Evolutionary conservation across 2,113 vertebrate species (phyloP).

Genomic region (Alligator mississippiensis): DNA sequence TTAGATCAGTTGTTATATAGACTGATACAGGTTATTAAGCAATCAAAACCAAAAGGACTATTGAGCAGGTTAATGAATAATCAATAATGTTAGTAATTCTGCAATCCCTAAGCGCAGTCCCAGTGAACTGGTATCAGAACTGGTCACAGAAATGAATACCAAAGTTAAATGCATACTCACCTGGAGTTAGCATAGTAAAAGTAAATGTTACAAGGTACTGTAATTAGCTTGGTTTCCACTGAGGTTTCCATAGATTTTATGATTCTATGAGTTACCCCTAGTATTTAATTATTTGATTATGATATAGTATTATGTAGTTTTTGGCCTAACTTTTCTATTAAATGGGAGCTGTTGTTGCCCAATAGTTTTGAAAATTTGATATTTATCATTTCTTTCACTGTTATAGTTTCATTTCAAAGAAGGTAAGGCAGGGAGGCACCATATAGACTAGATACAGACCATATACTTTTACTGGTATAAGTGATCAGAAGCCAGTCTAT

Average conservation of each 20-base stretch:
- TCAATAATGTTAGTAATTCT: constrained; percentile 24
- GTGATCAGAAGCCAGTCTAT: too few relatives aligned
- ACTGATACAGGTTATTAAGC: constrained; percentile 38
- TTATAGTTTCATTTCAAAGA: background rate
- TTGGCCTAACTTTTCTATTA: background rate
- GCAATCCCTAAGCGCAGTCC: background rate
- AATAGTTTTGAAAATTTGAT: constrained; percentile 15
- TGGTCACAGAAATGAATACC: background rate
- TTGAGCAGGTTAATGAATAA: constrained; percentile 52
- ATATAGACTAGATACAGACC: too few relatives aligned
- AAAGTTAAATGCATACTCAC: background rate
- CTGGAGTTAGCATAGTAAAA: background rate
- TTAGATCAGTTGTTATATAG: constrained; percentile 47
- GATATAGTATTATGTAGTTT: background rate
- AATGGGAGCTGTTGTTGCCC: background rate
- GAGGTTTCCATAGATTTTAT: background rate
- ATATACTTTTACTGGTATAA: too few relatives aligned
- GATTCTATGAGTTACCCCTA: background rate
- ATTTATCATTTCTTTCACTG: background rate
- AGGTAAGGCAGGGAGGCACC: too few relatives aligned
- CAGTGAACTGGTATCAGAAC: background rate
- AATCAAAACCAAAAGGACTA: constrained; percentile 54
- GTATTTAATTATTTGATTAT: background rate
- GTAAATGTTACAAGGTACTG: background rate
- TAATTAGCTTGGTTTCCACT: background rate